These are phyloP conservation scores for Homarus americanus DNA, from an alignment of 1,140 invertebrate genomes.

Conservation along the genomic window DNA sequence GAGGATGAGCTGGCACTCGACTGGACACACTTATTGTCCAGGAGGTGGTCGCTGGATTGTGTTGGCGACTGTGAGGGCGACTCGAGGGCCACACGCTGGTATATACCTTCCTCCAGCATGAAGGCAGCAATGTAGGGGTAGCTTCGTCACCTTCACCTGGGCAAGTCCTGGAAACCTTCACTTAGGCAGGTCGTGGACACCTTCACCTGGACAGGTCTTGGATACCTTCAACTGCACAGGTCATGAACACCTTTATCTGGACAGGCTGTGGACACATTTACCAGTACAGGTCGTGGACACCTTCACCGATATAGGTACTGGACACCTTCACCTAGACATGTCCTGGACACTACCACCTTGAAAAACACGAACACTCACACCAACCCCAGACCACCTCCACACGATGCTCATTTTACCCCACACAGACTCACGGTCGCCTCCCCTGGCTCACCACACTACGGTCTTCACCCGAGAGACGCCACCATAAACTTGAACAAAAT, in stretches of 20 bases:
- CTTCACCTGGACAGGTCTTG: background rate
- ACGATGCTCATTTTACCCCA: background rate
- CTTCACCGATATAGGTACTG: too few species aligned
- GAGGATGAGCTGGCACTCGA: slow-evolving; percentile 66
- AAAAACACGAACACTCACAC: background rate
- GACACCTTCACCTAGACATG: background rate
- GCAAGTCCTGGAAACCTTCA: background rate
- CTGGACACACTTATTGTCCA: slow-evolving; percentile 69
- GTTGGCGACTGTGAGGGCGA: slow-evolving; percentile 68
- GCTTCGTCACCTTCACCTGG: slow-evolving; percentile 11
- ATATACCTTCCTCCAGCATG: slow-evolving; percentile 61
- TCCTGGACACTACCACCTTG: background rate
- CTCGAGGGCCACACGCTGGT: slow-evolving; percentile 67
- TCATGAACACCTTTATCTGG: background rate
- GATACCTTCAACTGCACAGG: background rate
- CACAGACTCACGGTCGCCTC: background rate
- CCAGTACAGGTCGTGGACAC: background rate
- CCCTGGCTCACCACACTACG: background rate
- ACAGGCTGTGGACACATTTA: background rate
- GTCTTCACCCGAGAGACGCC: background rate
- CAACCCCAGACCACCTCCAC: background rate
- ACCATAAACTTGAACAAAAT: background rate
- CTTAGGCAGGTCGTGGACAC: background rate
- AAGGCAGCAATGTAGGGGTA: slow-evolving; percentile 11
- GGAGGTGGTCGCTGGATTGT: slow-evolving; percentile 60